These are phyloP conservation scores for Mesopsocus fuscifrons DNA, from an alignment of 2,888 invertebrate genomes.

Conservation along the genomic window DNA sequence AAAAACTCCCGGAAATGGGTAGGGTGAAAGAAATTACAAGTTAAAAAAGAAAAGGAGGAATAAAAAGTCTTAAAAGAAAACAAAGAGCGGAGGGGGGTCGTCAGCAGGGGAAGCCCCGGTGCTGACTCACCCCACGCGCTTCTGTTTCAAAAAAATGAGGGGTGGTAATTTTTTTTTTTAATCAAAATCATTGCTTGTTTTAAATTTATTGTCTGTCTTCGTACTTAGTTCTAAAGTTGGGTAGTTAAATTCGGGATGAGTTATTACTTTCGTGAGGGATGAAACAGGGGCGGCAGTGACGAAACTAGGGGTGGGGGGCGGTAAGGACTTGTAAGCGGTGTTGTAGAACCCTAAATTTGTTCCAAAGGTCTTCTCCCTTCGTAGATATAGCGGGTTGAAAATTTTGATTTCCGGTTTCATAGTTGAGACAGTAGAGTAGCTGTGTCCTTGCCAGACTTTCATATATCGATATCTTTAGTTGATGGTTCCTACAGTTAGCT, in stretches of 20 bases:
- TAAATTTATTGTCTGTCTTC: conserved; percentile 8
- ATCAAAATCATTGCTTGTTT: conserved; percentile 10
- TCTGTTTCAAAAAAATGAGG: conserved; percentile 8
- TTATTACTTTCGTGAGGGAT: not conserved
- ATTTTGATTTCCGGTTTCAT: too few species aligned
- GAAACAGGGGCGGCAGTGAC: too few species aligned
- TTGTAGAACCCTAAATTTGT: too few species aligned
- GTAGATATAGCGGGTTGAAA: too few species aligned
- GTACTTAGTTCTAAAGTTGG: conserved; percentile 8
- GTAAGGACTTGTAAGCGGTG: too few species aligned
- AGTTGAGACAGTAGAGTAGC: too few species aligned
- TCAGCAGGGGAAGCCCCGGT: conserved; percentile 6
- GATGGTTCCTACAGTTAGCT: too few species aligned
- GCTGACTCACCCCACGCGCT: conserved; percentile 7
- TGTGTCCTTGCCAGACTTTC: too few species aligned
- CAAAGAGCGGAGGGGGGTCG: conserved; percentile 5
- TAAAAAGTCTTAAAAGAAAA: conserved; percentile 1
- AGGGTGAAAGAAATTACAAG: conserved; percentile 8
- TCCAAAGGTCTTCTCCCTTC: too few species aligned
- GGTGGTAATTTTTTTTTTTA: conserved; percentile 9
- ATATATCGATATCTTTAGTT: too few species aligned
- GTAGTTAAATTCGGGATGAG: conserved; percentile 1
- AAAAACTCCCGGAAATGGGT: conserved; percentile 4
- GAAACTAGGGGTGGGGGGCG: too few species aligned
- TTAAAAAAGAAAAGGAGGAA: conserved; percentile 3